A percentile compares a stretch with the other conserved stretches of the same genome.
phyloP scores from a whole-genome alignment of 2,797 vertebrate species.

The Emys orbicularis region DNA sequence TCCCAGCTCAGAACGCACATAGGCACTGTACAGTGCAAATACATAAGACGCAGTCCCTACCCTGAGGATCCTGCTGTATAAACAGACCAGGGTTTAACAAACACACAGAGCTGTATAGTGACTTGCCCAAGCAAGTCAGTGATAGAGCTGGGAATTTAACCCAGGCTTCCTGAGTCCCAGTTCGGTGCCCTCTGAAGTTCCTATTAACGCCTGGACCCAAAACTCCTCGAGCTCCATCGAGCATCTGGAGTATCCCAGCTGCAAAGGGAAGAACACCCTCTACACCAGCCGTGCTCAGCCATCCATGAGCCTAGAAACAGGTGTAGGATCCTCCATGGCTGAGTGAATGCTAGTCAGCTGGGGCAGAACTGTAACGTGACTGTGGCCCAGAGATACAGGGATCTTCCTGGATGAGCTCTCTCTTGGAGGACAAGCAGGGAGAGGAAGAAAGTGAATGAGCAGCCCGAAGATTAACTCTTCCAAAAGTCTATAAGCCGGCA shows the following conservation, averaged over 20 bases:
- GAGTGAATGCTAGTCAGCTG: not conserved
- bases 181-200: not conserved
- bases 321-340: rapidly evolving
- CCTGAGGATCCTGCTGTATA: not conserved
- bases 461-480: not conserved
- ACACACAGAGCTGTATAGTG: rapidly evolving
- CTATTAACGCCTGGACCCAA: not conserved
- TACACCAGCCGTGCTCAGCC: rapidly evolving
- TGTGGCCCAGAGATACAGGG: rapidly evolving
- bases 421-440: not conserved
- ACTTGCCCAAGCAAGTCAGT: not conserved
- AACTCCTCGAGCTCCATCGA: not conserved
- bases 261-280: not conserved
- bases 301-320: not conserved
- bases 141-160: not conserved
- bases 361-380: rapidly evolving
- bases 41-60: not conserved
- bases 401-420: not conserved
- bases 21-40: not conserved
- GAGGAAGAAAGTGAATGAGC: rapidly evolving
- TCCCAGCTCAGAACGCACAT: not conserved
- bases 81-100: not conserved
- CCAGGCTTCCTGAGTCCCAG: not conserved
- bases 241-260: not conserved
- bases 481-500: not conserved